Conservation (phyloP, 1,140 invertebrate species). For the Hyphantria cunea region DNA sequence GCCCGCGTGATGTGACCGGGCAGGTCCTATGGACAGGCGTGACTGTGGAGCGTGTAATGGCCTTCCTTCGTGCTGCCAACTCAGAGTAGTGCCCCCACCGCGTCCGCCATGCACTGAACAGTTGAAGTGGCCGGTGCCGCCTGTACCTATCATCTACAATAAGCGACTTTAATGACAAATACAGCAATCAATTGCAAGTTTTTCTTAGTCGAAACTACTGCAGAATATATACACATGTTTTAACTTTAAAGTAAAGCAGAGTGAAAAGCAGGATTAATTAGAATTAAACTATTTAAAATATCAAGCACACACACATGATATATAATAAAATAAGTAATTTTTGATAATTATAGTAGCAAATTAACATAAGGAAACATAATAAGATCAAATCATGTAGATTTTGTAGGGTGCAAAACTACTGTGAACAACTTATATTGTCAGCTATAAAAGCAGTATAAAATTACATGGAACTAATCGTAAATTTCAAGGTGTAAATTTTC, state of each 20-base stretch:
- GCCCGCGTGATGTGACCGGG: slow-evolving; percentile 64
- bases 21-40: slow-evolving; percentile 58
- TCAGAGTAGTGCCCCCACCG: slow-evolving; percentile 62
- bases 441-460: no score
- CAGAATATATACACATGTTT: background rate
- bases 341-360: no score
- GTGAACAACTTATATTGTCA: no score
- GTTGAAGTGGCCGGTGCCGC: slow-evolving; percentile 66
- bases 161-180: background rate
- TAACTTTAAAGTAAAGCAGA: background rate
- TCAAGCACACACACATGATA: no score
- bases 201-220: background rate
- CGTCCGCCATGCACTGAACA: slow-evolving; percentile 66
- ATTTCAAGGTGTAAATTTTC: no score
- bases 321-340: no score
- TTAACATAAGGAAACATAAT: no score
- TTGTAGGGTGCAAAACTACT: no score
- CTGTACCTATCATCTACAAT: slow-evolving; percentile 68
- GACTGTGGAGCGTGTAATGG: slow-evolving; percentile 67
- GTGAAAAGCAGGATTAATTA: no score
- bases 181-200: background rate
- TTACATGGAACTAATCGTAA: no score
- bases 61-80: slow-evolving; percentile 72
- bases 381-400: no score
- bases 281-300: no score